Conservation (phyloP, 2,888 invertebrate genomes). For the Agelastica alni region DNA sequence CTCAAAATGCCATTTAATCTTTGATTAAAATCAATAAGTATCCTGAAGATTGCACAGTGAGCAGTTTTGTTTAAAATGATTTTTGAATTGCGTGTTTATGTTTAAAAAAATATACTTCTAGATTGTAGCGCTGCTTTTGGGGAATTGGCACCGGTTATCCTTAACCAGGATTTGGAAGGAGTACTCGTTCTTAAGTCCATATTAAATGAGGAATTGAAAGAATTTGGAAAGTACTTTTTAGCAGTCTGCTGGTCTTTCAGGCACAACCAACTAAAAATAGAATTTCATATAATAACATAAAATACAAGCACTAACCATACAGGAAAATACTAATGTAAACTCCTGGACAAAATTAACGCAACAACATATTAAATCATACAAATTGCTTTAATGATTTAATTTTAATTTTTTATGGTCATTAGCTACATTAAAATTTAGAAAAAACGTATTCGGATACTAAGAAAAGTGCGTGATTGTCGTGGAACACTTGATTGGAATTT, state of each 20-base stretch:
- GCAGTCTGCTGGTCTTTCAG: conserved; percentile 38
- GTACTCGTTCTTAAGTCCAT: conserved; percentile 33
- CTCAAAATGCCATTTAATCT: no score
- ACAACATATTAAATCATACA: no score
- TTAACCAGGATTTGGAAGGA: conserved; percentile 58
- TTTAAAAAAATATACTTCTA: conserved; percentile 26
- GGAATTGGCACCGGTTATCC: conserved; percentile 65
- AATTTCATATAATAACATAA: no score
- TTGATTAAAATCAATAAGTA: conserved; percentile 1
- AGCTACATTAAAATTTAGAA: no score
- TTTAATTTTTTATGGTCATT: no score
- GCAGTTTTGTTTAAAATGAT: not conserved
- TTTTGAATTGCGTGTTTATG: not conserved
- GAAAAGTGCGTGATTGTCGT: no score
- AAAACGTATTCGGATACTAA: no score
- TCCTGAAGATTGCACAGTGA: conserved; percentile 1
- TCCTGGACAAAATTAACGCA: no score
- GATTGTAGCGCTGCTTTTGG: conserved; percentile 52
- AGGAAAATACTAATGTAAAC: no score
- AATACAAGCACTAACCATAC: no score
- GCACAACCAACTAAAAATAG: conserved; percentile 35
- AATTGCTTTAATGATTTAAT: no score
- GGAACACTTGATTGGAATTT: not conserved
- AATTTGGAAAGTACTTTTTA: conserved; percentile 33
- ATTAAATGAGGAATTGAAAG: conserved; percentile 36